Percentiles rank a stretch among this genome's conserved stretches.
These are phyloP conservation scores for Orthonyx spaldingii DNA, from an alignment of 2,113 vertebrate genomes.

Conservation along the genomic window DNA sequence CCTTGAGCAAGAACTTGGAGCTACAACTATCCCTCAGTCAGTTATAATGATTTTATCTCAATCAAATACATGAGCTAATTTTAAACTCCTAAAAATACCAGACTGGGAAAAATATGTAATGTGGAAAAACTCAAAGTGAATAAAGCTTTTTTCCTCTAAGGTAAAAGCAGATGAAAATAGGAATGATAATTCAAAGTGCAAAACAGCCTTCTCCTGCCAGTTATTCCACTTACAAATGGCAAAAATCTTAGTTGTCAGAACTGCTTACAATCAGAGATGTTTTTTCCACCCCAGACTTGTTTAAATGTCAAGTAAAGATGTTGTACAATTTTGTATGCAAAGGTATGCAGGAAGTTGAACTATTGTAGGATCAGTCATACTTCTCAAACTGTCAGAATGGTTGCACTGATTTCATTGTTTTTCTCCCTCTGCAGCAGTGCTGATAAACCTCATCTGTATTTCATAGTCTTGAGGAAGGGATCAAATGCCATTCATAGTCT, in stretches of 20 bases:
- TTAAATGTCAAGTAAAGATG: background rate
- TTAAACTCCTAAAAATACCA: background rate
- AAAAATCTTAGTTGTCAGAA: background rate
- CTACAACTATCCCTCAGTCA: background rate
- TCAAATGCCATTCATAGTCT: background rate
- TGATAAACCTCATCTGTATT: background rate
- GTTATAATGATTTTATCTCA: background rate
- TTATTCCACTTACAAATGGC: background rate
- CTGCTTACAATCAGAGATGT: background rate
- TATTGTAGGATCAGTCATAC: background rate
- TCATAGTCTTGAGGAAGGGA: background rate
- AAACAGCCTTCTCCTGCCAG: background rate
- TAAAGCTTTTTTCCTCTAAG: background rate
- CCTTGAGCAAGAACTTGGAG: background rate
- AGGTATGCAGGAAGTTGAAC: background rate
- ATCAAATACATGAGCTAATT: background rate
- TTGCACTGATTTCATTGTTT: background rate
- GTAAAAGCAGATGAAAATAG: conserved; percentile 9
- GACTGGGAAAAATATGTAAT: background rate
- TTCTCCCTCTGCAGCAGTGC: background rate
- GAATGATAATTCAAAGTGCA: background rate
- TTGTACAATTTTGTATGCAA: background rate
- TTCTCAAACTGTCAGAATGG: background rate
- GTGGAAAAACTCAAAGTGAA: conserved; percentile 14
- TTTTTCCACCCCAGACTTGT: background rate